phyloP scores from a whole-genome alignment of 2,888 invertebrate genomes.

The Notodonta ziczac region DNA sequence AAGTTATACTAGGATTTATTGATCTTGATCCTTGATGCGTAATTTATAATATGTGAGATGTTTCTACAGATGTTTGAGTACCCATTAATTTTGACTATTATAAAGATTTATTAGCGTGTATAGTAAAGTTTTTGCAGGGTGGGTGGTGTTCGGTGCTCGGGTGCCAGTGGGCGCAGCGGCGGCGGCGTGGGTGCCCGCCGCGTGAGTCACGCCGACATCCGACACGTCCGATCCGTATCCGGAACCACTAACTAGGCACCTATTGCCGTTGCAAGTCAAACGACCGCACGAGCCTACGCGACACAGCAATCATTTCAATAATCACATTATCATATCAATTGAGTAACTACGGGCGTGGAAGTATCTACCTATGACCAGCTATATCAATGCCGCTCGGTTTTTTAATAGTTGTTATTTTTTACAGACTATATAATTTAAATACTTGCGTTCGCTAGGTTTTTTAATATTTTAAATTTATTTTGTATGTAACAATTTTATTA shows the following conservation, averaged over 20 bases:
- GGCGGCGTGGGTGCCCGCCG: conserved; percentile 66
- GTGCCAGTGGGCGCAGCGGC: conserved; percentile 43
- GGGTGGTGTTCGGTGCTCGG: conserved; percentile 1
- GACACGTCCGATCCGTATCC: conserved; percentile 84
- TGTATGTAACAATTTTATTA: neutral
- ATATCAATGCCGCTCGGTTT: neutral
- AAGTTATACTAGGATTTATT: conserved; percentile 8
- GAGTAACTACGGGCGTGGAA: neutral
- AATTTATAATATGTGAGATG: neutral
- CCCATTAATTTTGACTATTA: neutral
- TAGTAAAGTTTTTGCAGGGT: conserved; percentile 3
- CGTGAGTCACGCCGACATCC: conserved; percentile 84
- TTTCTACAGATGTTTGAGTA: neutral
- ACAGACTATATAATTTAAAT: too few species aligned
- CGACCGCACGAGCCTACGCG: conserved; percentile 67
- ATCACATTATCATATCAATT: conserved; percentile 41
- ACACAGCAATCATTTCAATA: conserved; percentile 65
- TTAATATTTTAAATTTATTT: too few species aligned
- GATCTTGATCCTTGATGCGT: conserved; percentile 24
- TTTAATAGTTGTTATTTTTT: too few species aligned
- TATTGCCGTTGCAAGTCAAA: conserved; percentile 68
- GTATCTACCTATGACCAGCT: neutral
- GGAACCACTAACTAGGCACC: conserved; percentile 81
- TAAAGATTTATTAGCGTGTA: neutral
- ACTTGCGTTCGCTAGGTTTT: too few species aligned